phyloP scores from a whole-genome alignment of 2,113 vertebrate genomes.

The Entelurus aequoreus region DNA sequence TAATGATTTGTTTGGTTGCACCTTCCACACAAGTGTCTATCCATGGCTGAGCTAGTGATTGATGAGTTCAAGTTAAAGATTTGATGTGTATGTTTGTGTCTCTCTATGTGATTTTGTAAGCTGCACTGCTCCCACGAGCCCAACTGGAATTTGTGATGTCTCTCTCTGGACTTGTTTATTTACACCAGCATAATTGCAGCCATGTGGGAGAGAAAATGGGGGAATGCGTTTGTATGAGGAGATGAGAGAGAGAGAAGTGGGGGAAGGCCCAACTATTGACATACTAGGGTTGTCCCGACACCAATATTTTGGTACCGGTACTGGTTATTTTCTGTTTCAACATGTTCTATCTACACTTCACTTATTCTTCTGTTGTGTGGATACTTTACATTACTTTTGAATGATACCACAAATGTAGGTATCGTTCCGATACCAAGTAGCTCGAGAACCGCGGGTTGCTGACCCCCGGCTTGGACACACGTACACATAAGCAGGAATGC shows the following conservation, averaged over 20 bases:
- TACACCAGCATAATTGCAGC: constrained; percentile 56
- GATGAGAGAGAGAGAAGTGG: constrained; percentile 6
- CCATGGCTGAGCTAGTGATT: constrained; percentile 2
- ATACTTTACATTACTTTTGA: too few relatives aligned
- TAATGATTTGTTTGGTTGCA: background rate
- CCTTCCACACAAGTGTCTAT: background rate
- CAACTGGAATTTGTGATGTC: constrained; percentile 47
- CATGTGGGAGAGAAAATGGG: constrained; percentile 40
- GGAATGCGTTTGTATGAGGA: constrained; percentile 2
- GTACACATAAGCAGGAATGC: too few relatives aligned
- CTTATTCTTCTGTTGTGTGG: too few relatives aligned
- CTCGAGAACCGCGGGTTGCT: too few relatives aligned
- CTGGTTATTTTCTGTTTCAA: too few relatives aligned
- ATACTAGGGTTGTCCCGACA: background rate
- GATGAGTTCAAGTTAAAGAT: constrained; percentile 7
- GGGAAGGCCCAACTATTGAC: constrained; percentile 37
- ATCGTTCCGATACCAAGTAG: too few relatives aligned
- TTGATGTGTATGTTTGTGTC: constrained; percentile 14
- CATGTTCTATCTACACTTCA: too few relatives aligned
- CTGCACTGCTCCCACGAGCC: constrained; percentile 31
- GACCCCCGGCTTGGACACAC: too few relatives aligned
- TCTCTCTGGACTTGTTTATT: constrained; percentile 50
- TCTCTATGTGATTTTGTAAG: constrained; percentile 32
- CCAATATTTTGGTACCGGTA: too few relatives aligned
- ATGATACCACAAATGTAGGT: too few relatives aligned